Evolutionary conservation across 2,888 invertebrate genomes (phyloP), one percentile per base, ranked within the genome.

Genomic region (Mechanitis mazaeus): DNA sequence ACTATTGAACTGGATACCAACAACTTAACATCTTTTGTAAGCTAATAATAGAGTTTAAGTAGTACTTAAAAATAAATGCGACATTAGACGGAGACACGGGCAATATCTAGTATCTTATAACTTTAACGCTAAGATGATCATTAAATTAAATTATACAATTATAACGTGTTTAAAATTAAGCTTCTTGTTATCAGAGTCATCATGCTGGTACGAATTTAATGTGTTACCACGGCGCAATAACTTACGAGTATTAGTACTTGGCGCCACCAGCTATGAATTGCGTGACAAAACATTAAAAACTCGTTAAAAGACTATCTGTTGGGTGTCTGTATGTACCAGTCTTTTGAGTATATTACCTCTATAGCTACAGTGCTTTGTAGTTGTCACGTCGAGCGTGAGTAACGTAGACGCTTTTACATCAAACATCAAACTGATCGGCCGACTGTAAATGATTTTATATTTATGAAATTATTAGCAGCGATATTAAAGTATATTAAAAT

Each of bases 271-370:
- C 72, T 75, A 81, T 86, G 84, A 85, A 85, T 83, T 80, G 71
- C 79, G 74, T 75, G 78, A 72, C 72, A 76, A 78, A 80, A 76
- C 85, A 84, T 86, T 85, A 85, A 86, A 85, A 85, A 79, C 84
- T 81, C 84, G 79, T 85, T 85, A 85, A 80, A 83, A 78, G 74
- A 71, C 70, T 78, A 78, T 74, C 28, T 50, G 35, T 35, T 35
- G 2, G 9, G 42, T 9, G 7, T 9, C 9, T 7, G 42, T 42
- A 42, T 42, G 42, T 42, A 42, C 9, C 9, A 42, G 42, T 42
- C 3, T 7, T 42, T 11, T 42, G 42, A 42, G 42, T 42, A 9
- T 42, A 42, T 7, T 42, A 1, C 9, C 3, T 9, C 3, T 9
- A 9, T 9, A 42, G 42, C 9, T 42, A 3, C 11, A 38, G 38